Evolutionary conservation across 2,888 invertebrate genomes (phyloP).

Genomic region (Macrophya annulata): DNA sequence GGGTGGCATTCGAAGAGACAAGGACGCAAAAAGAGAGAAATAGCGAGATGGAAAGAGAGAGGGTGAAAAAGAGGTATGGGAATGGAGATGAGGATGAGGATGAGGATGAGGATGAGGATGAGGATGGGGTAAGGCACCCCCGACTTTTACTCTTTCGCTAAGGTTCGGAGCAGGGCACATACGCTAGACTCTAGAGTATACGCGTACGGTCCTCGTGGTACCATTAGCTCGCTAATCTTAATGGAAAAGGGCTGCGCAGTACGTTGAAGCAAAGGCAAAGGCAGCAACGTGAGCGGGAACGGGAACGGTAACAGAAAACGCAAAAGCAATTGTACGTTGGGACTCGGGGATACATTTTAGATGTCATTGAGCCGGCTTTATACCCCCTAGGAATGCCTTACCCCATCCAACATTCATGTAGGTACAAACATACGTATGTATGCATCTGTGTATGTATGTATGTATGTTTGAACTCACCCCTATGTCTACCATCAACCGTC

Average conservation of each 20-base stretch:
- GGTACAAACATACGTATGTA: neutral
- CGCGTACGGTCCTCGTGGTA: constrained; percentile 61
- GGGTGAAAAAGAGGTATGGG: neutral
- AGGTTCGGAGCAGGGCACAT: constrained; percentile 51
- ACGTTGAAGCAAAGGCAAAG: constrained; percentile 55
- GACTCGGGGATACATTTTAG: constrained; percentile 63
- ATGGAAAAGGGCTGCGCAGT: constrained; percentile 63
- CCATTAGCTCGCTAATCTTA: constrained; percentile 67
- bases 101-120: neutral
- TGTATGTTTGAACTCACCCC: neutral
- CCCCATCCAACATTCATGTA: constrained; percentile 36
- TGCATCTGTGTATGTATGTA: neutral
- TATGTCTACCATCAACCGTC: neutral
- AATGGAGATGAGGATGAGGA: neutral
- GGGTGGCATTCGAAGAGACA: constrained; percentile 30
- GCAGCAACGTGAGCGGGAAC: constrained; percentile 52
- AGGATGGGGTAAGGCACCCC: constrained; percentile 7
- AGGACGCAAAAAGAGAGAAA: neutral
- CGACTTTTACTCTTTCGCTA: constrained; percentile 56
- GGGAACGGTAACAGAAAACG: constrained; percentile 56
- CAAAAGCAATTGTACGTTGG: constrained; percentile 50
- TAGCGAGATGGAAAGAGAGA: neutral
- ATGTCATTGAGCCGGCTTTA: constrained; percentile 62
- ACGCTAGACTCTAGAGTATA: constrained; percentile 38
- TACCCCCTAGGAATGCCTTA: neutral